Conservation (phyloP, 2,113 vertebrate genomes). For the Bos javanicus region DNA sequence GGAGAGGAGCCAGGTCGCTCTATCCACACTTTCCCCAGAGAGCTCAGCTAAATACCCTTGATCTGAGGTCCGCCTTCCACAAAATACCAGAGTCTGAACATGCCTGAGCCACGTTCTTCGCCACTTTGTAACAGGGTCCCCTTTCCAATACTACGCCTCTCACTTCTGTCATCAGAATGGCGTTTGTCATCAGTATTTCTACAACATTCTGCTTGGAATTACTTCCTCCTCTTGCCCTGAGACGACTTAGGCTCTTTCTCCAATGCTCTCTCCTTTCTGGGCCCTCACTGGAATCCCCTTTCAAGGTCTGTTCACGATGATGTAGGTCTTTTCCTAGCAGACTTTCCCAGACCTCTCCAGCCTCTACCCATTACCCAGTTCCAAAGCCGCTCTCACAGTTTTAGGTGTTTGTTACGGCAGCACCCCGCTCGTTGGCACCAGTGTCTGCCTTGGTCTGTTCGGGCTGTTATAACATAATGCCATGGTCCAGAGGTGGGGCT, state of each 20-base stretch:
- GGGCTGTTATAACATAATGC: fast-evolving
- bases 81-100: neutral
- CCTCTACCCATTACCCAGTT: neutral
- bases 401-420: neutral
- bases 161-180: neutral
- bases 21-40: neutral
- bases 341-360: neutral
- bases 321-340: neutral
- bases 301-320: neutral
- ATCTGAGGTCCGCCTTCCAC: neutral
- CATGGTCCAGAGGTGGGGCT: neutral
- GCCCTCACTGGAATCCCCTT: neutral
- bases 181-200: neutral
- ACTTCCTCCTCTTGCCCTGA: neutral
- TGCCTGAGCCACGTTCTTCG: fast-evolving
- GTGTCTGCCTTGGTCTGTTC: neutral
- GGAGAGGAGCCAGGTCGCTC: too few species aligned
- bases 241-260: neutral
- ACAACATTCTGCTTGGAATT: neutral
- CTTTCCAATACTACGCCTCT: too few species aligned
- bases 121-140: neutral
- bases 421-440: neutral
- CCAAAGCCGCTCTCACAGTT: neutral
- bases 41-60: neutral
- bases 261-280: neutral